These are phyloP conservation scores for Apistogramma diplotaenia DNA, from an alignment of 2,113 vertebrate genomes.

Conservation along the genomic window DNA sequence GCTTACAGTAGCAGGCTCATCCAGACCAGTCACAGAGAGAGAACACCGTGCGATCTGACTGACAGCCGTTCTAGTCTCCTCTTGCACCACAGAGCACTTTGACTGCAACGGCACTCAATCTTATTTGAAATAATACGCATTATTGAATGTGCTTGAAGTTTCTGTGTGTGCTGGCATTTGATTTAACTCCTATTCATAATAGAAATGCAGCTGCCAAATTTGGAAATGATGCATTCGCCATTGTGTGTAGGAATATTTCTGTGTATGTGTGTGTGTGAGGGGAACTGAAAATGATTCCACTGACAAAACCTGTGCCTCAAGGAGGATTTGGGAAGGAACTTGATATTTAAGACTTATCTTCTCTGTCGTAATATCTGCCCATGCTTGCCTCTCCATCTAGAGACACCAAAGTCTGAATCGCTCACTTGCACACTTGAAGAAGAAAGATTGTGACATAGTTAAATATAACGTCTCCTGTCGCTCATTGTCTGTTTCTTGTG, in stretches of 20 bases:
- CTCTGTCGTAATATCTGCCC: background rate
- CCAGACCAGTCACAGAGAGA: background rate
- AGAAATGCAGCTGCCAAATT: background rate
- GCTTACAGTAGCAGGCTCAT: background rate
- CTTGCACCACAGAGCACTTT: background rate
- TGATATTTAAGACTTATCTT: conserved; percentile 11
- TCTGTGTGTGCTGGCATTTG: background rate
- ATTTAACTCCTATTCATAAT: background rate
- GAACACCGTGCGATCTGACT: background rate
- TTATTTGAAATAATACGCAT: background rate
- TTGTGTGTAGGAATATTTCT: background rate
- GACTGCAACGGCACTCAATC: background rate
- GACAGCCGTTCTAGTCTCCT: conserved; percentile 3
- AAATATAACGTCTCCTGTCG: background rate
- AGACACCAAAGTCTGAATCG: background rate
- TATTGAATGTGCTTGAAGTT: background rate
- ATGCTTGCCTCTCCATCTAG: background rate
- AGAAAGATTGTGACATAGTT: background rate
- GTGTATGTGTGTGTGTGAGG: background rate
- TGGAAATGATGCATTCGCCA: background rate
- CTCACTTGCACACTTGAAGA: background rate
- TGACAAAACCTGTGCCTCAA: background rate
- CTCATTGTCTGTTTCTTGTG: background rate
- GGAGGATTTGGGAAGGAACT: conserved; percentile 18
- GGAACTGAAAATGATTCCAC: background rate